Evolutionary conservation across 2,113 vertebrate species (phyloP), one percentile per base, ranked within the genome.

Genomic region (Elachura formosa): DNA sequence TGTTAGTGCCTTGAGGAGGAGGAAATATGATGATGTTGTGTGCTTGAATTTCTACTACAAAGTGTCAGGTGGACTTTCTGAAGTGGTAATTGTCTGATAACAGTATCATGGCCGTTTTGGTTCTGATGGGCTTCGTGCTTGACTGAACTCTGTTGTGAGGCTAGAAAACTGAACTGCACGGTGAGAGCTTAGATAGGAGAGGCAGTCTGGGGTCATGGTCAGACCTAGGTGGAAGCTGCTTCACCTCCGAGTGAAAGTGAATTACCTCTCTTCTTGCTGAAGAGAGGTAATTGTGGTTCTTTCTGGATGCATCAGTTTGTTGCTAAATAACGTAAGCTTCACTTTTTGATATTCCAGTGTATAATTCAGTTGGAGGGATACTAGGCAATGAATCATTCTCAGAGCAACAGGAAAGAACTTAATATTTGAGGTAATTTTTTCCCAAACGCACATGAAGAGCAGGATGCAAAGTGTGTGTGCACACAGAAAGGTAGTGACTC

Each of bases 31-130:
- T 66, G 16, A 9, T 45, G 1, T 11, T 43, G 26, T n/a, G 14
- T 54, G 28, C 38, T 45, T 56, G 26, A 62, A 23, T 17, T 63
- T 66, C 29, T 74, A 63, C 63, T 80, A 1, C 36, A 3, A 2
- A 16, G 66, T 21, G 25, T 78, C 58, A n/a, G 0, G 7, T 43
- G 71, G 41, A 8, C 59, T 66, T 91, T 34, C 5, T 14, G 51
- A 38, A 3, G 9, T 75, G 3, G 10, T 41, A 43, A 2, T 55
- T 71, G 24, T 14, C 56, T 5, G 10, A 11, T 68, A n/a, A 5
- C 0, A 0, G 2, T n/a, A 1, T 46, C 51, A 2, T 0, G 4
- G 51, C 43, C 6, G 0, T 7, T 56, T 43, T 40, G n/a, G 31
- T 84, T 77, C 46, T 61, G 22, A 5, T 28, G 56, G 43, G 24